Percentiles rank a stretch among this genome's conserved stretches.
These are phyloP conservation scores for Nematostella vectensis DNA, from an alignment of 92 coral and sea anemone species.

Conservation along the genomic window DNA sequence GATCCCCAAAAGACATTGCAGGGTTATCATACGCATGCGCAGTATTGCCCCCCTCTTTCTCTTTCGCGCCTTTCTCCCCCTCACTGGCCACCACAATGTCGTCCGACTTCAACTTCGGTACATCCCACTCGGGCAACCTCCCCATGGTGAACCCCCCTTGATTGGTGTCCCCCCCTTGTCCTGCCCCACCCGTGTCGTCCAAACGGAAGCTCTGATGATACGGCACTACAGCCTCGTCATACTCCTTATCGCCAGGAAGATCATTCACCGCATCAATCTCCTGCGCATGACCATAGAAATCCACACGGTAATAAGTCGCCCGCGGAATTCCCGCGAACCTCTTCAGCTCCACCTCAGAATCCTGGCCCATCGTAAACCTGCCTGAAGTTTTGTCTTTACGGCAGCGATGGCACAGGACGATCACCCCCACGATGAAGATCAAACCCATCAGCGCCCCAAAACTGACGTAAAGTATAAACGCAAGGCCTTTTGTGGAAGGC, in stretches of 20 bases:
- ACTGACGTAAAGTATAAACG: constrained; percentile 61
- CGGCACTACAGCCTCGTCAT: constrained; percentile 35
- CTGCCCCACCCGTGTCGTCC: background rate
- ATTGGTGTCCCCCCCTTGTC: constrained; percentile 6
- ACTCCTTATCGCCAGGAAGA: constrained; percentile 44
- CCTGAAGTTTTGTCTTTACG: constrained; percentile 59
- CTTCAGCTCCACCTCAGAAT: constrained; percentile 59
- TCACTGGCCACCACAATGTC: constrained; percentile 31
- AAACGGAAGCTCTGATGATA: constrained; percentile 12
- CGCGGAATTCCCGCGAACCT: constrained; percentile 56
- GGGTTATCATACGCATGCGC: constrained; percentile 55
- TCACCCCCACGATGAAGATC: constrained; percentile 61
- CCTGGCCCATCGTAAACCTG: constrained; percentile 38
- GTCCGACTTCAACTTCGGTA: constrained; percentile 53
- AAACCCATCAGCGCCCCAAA: constrained; percentile 75
- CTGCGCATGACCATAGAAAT: constrained; percentile 76
- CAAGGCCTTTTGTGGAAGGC: constrained; percentile 24
- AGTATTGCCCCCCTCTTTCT: constrained; percentile 12
- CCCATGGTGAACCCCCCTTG: constrained; percentile 60
- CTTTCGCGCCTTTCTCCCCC: constrained; percentile 5
- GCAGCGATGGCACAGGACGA: constrained; percentile 54
- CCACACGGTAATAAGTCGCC: constrained; percentile 45
- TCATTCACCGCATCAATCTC: constrained; percentile 58
- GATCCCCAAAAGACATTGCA: constrained; percentile 35
- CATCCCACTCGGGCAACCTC: constrained; percentile 77